These are phyloP conservation scores for Globodera ellingtonae DNA, from an alignment of 1,140 invertebrate genomes.

Conservation along the genomic window DNA sequence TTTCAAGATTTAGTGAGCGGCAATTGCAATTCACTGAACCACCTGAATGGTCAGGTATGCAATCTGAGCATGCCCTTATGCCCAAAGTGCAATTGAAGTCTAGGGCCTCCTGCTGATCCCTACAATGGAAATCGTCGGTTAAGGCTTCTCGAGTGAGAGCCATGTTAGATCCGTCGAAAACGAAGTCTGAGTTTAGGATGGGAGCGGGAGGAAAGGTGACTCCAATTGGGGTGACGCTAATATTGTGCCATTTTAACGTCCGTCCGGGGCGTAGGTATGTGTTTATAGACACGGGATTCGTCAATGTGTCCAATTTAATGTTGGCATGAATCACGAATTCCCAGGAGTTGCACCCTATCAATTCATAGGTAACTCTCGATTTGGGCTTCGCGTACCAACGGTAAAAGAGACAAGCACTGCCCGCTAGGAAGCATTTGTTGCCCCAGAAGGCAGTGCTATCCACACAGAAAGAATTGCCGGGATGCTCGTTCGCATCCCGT, in stretches of 20 bases:
- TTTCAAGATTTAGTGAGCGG: neutral
- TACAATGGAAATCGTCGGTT: neutral
- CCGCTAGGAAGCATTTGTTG: neutral
- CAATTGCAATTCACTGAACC: neutral
- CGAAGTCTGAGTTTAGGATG: neutral
- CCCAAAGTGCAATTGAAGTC: neutral
- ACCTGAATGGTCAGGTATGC: neutral
- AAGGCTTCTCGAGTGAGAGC: neutral
- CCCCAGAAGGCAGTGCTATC: neutral
- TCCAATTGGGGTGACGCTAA: no score
- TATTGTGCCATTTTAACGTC: no score
- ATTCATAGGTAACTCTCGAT: no score
- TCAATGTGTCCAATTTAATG: no score
- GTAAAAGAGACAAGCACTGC: neutral
- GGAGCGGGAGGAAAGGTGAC: no score
- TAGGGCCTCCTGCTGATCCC: neutral
- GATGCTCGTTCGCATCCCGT: neutral
- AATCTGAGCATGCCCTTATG: neutral
- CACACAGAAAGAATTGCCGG: constrained; percentile 5
- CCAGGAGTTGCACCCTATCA: no score
- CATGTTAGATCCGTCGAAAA: neutral
- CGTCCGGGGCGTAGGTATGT: no score
- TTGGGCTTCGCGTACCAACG: no score
- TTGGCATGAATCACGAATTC: no score
- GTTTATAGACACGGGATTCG: no score